Evolutionary conservation across 2,888 invertebrate species (phyloP).

Genomic region (Xestoiulus laeticollis): DNA sequence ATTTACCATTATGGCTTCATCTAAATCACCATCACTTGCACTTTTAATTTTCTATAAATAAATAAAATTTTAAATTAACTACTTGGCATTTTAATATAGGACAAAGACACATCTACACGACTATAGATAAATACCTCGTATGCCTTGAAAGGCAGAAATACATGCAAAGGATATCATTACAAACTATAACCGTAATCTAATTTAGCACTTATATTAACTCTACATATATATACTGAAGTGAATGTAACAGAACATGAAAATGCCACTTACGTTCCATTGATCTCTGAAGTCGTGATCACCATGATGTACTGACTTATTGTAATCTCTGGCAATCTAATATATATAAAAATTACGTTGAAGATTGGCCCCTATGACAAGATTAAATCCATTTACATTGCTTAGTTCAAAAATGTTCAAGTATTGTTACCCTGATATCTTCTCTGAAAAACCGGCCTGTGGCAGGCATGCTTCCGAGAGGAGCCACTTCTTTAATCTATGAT

Average conservation of each 20-base stretch:
- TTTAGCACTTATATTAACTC: too few species aligned
- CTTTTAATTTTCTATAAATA: slow-evolving; percentile 14
- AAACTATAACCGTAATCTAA: neutral
- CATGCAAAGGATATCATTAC: too few species aligned
- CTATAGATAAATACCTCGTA: too few species aligned
- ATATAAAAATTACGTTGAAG: slow-evolving; percentile 20
- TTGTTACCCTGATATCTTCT: slow-evolving; percentile 76
- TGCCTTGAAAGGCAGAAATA: too few species aligned
- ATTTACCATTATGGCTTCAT: neutral
- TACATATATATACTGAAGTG: slow-evolving; percentile 40
- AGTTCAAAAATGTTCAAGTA: neutral
- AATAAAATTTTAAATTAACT: neutral
- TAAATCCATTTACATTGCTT: neutral
- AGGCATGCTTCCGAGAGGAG: slow-evolving; percentile 79
- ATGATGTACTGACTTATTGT: slow-evolving; percentile 70
- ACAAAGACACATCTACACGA: neutral
- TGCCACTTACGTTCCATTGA: slow-evolving; percentile 53
- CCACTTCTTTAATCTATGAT: slow-evolving; percentile 79
- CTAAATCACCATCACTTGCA: slow-evolving; percentile 16
- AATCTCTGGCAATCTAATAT: slow-evolving; percentile 70
- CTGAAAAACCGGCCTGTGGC: slow-evolving; percentile 82
- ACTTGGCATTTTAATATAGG: neutral
- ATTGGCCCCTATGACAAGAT: neutral
- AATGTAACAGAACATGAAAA: too few species aligned
- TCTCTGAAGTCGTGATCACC: slow-evolving; percentile 49